Percentiles rank a stretch among this genome's conserved stretches.
These are phyloP conservation scores for Notolepis coatsorum DNA, from an alignment of 2,797 vertebrate genomes.

Conservation along the genomic window DNA sequence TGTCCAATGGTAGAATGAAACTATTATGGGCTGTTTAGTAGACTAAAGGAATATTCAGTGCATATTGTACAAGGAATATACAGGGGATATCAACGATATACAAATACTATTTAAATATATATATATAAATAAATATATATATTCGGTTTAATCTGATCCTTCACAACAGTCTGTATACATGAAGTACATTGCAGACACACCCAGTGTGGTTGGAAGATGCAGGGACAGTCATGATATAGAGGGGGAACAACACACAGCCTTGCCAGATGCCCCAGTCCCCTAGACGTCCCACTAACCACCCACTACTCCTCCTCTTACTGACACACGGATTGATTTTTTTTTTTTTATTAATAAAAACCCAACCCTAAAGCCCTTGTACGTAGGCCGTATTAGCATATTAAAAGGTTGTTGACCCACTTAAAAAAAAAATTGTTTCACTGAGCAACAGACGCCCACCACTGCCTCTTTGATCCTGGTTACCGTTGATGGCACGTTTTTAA, in stretches of 20 bases:
- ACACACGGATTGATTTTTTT: conserved; percentile 71
- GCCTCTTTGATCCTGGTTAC: conserved; percentile 27
- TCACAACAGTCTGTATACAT: conserved; percentile 5
- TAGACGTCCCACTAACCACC: conserved; percentile 68
- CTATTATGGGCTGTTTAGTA: too few species aligned
- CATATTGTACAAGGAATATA: too few species aligned
- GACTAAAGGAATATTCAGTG: too few species aligned
- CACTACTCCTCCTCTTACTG: conserved; percentile 66
- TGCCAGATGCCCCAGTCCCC: conserved; percentile 73
- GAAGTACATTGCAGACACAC: conserved; percentile 45
- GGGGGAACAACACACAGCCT: conserved; percentile 64
- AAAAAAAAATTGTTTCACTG: conserved; percentile 58
- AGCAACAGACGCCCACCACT: conserved; percentile 48
- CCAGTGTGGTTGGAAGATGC: conserved; percentile 49
- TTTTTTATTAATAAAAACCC: too few species aligned
- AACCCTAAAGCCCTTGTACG: conserved; percentile 65
- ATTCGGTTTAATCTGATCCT: conserved; percentile 12
- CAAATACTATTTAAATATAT: too few species aligned
- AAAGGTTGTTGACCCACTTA: conserved; percentile 81
- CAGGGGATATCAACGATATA: too few species aligned
- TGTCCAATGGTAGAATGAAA: too few species aligned
- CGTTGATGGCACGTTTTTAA: conserved; percentile 49
- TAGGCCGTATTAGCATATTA: conserved; percentile 67
- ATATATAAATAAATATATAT: too few species aligned
- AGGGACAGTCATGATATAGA: conserved; percentile 44